Evolutionary conservation across 2,888 invertebrate species (phyloP).

Genomic region (Eupithecia subumbrata): DNA sequence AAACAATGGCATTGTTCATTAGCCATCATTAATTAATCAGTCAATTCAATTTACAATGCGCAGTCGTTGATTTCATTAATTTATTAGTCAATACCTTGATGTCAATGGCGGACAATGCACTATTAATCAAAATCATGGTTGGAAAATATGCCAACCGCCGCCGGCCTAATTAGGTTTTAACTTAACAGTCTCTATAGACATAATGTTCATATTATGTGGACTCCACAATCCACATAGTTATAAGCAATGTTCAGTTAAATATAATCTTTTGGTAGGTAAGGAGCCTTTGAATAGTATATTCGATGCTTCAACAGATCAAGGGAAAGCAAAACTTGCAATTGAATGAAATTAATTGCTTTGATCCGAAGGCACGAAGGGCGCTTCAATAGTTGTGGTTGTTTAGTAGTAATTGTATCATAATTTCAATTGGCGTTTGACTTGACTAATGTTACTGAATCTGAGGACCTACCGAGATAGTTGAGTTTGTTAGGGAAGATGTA

Average conservation of each 20-base stretch:
- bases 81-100: constrained; percentile 27
- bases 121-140: constrained; percentile 1
- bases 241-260: background rate
- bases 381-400: background rate
- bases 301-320: background rate
- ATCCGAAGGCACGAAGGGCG: background rate
- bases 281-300: background rate
- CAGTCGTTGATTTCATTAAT: constrained; percentile 33
- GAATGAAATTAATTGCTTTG: background rate
- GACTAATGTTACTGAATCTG: background rate
- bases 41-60: constrained; percentile 38
- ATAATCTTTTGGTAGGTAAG: background rate
- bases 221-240: background rate
- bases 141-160: background rate
- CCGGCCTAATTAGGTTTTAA: background rate
- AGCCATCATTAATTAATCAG: constrained; percentile 43
- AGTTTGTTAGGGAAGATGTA: background rate
- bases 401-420: background rate
- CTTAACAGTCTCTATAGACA: background rate
- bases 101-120: constrained; percentile 25
- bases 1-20: constrained; percentile 42
- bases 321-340: background rate
- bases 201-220: background rate
- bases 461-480: background rate
- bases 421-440: background rate